Evolutionary conservation across 2,113 vertebrate genomes (phyloP).

Genomic region (Perccottus glenii): DNA sequence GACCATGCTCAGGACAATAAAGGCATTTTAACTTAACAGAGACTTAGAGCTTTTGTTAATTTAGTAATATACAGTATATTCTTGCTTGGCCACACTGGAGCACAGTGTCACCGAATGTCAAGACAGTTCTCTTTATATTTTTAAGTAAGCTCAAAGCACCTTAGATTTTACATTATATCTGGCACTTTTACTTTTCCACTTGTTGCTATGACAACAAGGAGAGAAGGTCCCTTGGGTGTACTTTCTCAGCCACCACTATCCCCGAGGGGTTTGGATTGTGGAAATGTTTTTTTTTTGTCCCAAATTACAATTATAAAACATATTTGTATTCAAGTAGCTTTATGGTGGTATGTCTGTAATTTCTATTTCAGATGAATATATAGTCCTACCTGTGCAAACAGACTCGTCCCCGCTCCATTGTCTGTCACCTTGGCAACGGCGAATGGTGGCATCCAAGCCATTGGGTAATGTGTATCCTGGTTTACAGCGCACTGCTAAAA

Average conservation of each 20-base stretch:
- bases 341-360: not conserved
- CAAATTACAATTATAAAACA: not conserved
- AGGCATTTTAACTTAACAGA: too few species aligned
- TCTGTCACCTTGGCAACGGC: slow-evolving; percentile 84
- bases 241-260: slow-evolving; percentile 42
- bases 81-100: too few species aligned
- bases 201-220: slow-evolving; percentile 66
- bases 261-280: slow-evolving; percentile 46
- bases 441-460: slow-evolving; percentile 72
- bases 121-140: too few species aligned
- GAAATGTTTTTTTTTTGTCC: slow-evolving; percentile 19
- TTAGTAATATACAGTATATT: too few species aligned
- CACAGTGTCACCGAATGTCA: too few species aligned
- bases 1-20: too few species aligned
- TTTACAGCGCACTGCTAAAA: slow-evolving; percentile 79
- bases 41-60: too few species aligned
- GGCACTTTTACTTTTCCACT: not conserved
- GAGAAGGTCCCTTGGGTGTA: slow-evolving; percentile 60
- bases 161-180: not conserved
- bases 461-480: slow-evolving; percentile 73
- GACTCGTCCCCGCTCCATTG: slow-evolving; percentile 83
- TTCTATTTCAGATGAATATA: not conserved
- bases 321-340: not conserved
- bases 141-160: not conserved
- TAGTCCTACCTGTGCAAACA: slow-evolving; percentile 77